These are phyloP conservation scores for Luffia ferchaultella DNA, from an alignment of 2,888 invertebrate genomes.

Conservation along the genomic window DNA sequence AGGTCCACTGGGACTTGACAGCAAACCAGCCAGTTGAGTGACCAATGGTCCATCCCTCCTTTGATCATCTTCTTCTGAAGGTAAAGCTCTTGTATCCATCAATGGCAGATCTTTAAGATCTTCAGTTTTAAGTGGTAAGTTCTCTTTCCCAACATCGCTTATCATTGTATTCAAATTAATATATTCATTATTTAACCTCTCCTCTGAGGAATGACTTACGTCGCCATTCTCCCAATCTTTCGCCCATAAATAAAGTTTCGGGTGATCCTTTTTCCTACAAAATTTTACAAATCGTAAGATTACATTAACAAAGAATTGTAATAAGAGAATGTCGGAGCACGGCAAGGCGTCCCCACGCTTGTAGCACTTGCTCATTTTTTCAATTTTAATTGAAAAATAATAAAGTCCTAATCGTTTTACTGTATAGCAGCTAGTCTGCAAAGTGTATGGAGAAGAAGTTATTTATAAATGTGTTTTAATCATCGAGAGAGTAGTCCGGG, in stretches of 20 bases:
- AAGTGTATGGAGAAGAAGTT: no score
- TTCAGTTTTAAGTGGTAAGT: constrained; percentile 33
- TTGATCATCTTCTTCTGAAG: constrained; percentile 21
- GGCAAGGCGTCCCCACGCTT: no score
- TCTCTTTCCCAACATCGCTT: constrained; percentile 28
- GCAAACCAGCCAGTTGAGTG: constrained; percentile 15
- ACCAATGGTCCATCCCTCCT: constrained; percentile 18
- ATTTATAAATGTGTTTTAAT: no score
- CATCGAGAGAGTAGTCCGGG: no score
- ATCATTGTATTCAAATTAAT: constrained; percentile 5
- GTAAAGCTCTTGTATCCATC: constrained; percentile 22
- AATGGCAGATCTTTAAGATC: constrained; percentile 27
- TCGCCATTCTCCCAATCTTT: constrained; percentile 76
- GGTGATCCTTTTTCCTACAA: constrained; percentile 78
- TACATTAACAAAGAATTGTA: no score
- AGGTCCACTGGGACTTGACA: constrained; percentile 42
- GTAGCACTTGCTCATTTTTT: no score
- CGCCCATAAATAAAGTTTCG: constrained; percentile 87
- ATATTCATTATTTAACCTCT: constrained; percentile 23
- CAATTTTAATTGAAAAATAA: no score
- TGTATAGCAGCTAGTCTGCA: no score
- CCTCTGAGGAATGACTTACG: constrained; percentile 20
- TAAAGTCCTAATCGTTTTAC: no score
- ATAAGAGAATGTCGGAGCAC: no score
- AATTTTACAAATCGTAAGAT: constrained; percentile 2